Percentiles rank a stretch among this genome's conserved stretches.
Conservation (phyloP, 2,888 invertebrate species). For the Pristionchus exspectatus region DNA sequence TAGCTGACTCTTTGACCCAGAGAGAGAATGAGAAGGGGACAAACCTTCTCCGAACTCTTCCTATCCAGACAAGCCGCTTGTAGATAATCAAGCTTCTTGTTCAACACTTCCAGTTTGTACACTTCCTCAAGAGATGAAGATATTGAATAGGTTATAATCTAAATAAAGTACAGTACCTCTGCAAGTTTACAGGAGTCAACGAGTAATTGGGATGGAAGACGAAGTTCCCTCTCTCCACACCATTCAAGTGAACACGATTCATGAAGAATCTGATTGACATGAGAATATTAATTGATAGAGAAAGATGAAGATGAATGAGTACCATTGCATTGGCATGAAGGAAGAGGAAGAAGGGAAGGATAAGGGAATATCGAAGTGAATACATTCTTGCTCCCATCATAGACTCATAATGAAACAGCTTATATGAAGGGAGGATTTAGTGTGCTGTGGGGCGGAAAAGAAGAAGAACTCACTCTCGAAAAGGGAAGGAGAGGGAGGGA, state of each 20-base stretch:
- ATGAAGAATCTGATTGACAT: conserved; percentile 28
- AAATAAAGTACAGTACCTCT: neutral
- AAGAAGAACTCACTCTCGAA: conserved; percentile 6
- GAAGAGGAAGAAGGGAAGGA: neutral
- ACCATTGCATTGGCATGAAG: neutral
- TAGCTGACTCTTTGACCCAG: neutral
- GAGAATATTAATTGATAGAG: neutral
- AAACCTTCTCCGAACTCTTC: conserved; percentile 15
- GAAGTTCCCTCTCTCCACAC: conserved; percentile 49
- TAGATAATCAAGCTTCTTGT: conserved; percentile 39
- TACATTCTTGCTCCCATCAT: conserved; percentile 9
- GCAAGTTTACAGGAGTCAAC: conserved; percentile 32
- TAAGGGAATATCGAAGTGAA: neutral
- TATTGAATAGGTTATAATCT: neutral
- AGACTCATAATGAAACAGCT: conserved; percentile 42
- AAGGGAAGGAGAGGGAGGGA: neutral
- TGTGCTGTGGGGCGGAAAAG: conserved; percentile 21
- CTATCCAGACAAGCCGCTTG: conserved; percentile 30
- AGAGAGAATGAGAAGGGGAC: neutral
- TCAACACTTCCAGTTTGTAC: conserved; percentile 42
- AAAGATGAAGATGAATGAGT: neutral
- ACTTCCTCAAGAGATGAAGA: conserved; percentile 25
- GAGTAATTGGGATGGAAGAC: conserved; percentile 30
- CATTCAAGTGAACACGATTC: conserved; percentile 40
- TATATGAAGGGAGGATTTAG: neutral